Evolutionary conservation across 1,140 invertebrate genomes (phyloP).

Genomic region (Conus betulinus): DNA sequence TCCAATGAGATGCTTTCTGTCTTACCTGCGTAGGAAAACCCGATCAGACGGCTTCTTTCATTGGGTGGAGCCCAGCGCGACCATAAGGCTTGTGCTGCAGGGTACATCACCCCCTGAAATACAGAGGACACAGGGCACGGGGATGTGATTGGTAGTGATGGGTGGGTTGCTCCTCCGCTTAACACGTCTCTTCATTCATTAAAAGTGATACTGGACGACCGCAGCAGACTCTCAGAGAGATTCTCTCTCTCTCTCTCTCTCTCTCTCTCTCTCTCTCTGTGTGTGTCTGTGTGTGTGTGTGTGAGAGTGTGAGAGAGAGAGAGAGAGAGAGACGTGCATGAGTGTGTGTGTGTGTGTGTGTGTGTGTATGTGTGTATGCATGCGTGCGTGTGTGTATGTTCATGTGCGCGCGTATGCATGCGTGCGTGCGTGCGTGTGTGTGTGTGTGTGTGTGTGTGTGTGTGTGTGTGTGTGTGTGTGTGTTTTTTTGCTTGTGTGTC

Average conservation of each 20-base stretch:
- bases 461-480: too few relatives aligned
- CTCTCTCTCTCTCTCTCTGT: too few relatives aligned
- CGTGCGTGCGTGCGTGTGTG: not conserved
- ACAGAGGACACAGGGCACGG: too few relatives aligned
- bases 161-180: too few relatives aligned
- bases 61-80: constrained; percentile 71
- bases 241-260: too few relatives aligned
- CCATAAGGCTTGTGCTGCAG: constrained; percentile 87
- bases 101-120: constrained; percentile 89
- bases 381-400: not conserved
- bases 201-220: too few relatives aligned
- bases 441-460: not conserved
- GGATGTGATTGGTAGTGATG: too few relatives aligned
- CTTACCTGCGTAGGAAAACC: constrained; percentile 88
- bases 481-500: too few relatives aligned
- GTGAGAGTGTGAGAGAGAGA: not conserved
- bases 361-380: not conserved
- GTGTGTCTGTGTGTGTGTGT: not conserved
- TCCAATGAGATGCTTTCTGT: constrained; percentile 82
- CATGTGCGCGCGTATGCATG: not conserved
- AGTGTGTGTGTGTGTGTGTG: not conserved
- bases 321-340: too few relatives aligned
- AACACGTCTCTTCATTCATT: too few relatives aligned
- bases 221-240: too few relatives aligned
- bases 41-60: constrained; percentile 81